Percentiles rank a stretch among this genome's conserved stretches.
Conservation (phyloP, 2,888 invertebrate species). For the Schrankia costaestrigalis region DNA sequence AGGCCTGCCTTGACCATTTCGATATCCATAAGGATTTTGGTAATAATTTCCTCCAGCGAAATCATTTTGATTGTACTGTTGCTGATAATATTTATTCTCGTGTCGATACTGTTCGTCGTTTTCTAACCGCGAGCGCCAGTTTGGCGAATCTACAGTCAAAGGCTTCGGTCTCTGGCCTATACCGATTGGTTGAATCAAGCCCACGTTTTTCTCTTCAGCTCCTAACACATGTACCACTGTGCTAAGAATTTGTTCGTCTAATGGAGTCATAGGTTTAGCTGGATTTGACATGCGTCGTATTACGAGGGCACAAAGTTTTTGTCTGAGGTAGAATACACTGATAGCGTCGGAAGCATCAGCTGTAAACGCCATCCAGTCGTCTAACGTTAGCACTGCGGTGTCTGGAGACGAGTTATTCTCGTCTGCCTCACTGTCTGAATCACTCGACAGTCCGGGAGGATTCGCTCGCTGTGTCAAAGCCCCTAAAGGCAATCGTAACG, state of each 20-base stretch:
- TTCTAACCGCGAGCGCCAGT: slow-evolving; percentile 56
- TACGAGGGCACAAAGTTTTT: slow-evolving; percentile 86
- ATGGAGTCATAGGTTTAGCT: slow-evolving; percentile 74
- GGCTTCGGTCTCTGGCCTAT: slow-evolving; percentile 89
- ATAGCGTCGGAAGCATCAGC: slow-evolving; percentile 84
- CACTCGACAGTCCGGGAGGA: slow-evolving; percentile 69
- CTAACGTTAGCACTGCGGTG: slow-evolving; percentile 79
- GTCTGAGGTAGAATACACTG: slow-evolving; percentile 84
- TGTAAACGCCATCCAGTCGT: slow-evolving; percentile 88
- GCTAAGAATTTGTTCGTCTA: slow-evolving; percentile 85
- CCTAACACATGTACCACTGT: slow-evolving; percentile 84
- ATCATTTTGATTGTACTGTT: slow-evolving; percentile 47
- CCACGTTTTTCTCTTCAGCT: slow-evolving; percentile 85
- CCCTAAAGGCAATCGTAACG: slow-evolving; percentile 79
- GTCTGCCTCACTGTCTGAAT: slow-evolving; percentile 71
- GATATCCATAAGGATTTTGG: slow-evolving; percentile 44
- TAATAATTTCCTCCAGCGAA: slow-evolving; percentile 45
- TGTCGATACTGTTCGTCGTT: slow-evolving; percentile 50
- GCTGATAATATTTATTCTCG: slow-evolving; percentile 44
- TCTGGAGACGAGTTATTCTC: slow-evolving; percentile 59
- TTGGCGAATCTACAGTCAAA: slow-evolving; percentile 79
- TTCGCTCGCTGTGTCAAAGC: slow-evolving; percentile 69
- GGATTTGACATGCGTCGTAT: slow-evolving; percentile 82
- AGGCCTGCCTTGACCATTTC: slow-evolving; percentile 47
- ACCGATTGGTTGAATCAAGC: slow-evolving; percentile 85